Evolutionary conservation across 2,113 vertebrate species (phyloP), one percentile per base, ranked within the genome.

Genomic region (Campylomormyrus tamandua): DNA sequence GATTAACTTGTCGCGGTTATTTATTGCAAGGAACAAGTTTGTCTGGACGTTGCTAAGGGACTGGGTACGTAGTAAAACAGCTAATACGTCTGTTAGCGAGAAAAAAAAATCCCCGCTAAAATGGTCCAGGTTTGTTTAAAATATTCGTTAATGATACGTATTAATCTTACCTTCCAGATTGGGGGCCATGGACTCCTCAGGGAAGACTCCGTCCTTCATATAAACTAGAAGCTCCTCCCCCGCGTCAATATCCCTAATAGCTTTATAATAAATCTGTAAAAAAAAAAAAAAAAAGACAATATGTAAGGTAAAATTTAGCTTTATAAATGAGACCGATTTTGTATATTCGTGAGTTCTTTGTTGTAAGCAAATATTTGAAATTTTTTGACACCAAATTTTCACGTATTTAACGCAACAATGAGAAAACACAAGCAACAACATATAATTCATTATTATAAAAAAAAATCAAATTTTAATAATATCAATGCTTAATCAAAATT

Each of bases 201-300:
- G 95, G 94, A 97, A 99, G 92, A 96, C 94, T 31, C 97, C 97
- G 94, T 99, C 98, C 96, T 99, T 98, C 97, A 97, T 96, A 89
- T 97, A 98, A 93, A 98, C 97, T 94, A 99, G 94, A 89, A 99
- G 96, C 96, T 99, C 98, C 95, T 99, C 97, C 90, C 98, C 98
- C 0, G 97, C 96, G 93, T 98, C 97, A 85, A 99, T 98, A 94
- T 99, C 97, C 94, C 97, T 97, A 92, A 98, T 97, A 94, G 98
- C 97, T 96, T 98, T 99, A 93, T 99, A 99, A 95, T 97, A 99
- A 92, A 99, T 96, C 96, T 96, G 92, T 39, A 83, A 90, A 87
- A 74, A 42, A 39, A 39, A 42, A 39, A 39, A 39, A 39, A 39
- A 42, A 84, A 49, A 86, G 49, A 88, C 15, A 90, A 62, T 31